These are phyloP conservation scores for Drosophila algonquin DNA, from an alignment of 2,888 invertebrate genomes.

Conservation along the genomic window DNA sequence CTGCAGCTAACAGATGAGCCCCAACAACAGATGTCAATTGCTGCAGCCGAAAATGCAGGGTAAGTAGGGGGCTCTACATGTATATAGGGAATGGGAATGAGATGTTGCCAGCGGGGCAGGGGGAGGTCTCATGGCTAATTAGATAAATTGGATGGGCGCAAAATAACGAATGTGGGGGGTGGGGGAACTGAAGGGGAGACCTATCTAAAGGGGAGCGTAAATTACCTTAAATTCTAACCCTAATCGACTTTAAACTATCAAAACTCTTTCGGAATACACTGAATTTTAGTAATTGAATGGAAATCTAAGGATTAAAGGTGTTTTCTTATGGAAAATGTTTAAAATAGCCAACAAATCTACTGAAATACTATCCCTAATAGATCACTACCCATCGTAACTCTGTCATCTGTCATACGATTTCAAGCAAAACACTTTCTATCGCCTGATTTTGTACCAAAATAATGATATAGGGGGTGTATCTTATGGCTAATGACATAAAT, in stretches of 20 bases:
- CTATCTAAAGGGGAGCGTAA: too few relatives aligned
- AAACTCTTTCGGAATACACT: too few relatives aligned
- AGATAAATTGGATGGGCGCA: background rate
- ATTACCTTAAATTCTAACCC: background rate
- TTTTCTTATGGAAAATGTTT: too few relatives aligned
- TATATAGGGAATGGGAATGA: too few relatives aligned
- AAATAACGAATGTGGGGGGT: background rate
- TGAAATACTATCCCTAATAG: too few relatives aligned
- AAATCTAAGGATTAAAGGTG: too few relatives aligned
- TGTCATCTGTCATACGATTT: too few relatives aligned
- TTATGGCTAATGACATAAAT: slow-evolving; percentile 12
- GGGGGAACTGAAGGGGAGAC: background rate
- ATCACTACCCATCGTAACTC: too few relatives aligned
- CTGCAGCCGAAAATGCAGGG: slow-evolving; percentile 85
- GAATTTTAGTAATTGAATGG: too few relatives aligned
- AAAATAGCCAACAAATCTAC: too few relatives aligned
- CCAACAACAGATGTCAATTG: slow-evolving; percentile 84
- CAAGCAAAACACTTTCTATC: too few relatives aligned
- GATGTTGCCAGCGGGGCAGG: background rate
- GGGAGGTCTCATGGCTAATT: background rate
- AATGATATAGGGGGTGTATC: background rate
- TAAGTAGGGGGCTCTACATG: slow-evolving; percentile 64
- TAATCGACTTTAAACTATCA: background rate
- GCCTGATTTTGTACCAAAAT: too few relatives aligned
- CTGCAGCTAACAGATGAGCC: slow-evolving; percentile 84